Percentiles rank a stretch among this genome's conserved stretches.
phyloP scores from a whole-genome alignment of 2,888 invertebrate genomes.

The Dyspetes luteomarginatus region DNA sequence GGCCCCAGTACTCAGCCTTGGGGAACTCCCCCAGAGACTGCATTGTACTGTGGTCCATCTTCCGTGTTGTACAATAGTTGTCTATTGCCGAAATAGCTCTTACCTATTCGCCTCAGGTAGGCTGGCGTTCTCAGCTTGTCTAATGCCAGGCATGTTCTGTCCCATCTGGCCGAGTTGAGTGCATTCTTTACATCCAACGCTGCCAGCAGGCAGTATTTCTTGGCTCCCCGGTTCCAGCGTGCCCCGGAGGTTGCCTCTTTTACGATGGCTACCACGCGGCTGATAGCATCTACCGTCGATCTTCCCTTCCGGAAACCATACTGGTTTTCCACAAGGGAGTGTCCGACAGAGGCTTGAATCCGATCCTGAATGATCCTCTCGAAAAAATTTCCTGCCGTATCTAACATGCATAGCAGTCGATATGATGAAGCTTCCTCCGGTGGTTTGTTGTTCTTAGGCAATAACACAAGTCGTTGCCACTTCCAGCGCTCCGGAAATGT shows the following conservation, averaged over 20 bases:
- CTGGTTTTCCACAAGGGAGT: conserved; percentile 27
- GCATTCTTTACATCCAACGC: conserved; percentile 30
- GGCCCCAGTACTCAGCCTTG: conserved; percentile 64
- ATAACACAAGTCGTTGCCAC: conserved; percentile 53
- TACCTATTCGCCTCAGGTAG: conserved; percentile 63
- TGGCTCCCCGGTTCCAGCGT: conserved; percentile 53
- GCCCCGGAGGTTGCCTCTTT: conserved; percentile 44
- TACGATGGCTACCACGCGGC: conserved; percentile 17
- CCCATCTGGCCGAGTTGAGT: conserved; percentile 43
- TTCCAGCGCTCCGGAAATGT: conserved; percentile 61
- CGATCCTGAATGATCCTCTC: conserved; percentile 40
- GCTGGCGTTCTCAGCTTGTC: conserved; percentile 1
- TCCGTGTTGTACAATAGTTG: conserved; percentile 57
- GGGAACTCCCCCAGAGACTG: conserved; percentile 59
- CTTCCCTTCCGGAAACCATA: conserved; percentile 48
- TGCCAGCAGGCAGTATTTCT: conserved; percentile 41
- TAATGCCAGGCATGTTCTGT: conserved; percentile 20
- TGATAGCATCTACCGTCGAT: conserved; percentile 54
- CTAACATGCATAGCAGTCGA: conserved; percentile 49
- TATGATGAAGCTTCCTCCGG: conserved; percentile 52
- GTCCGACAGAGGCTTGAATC: conserved; percentile 24
- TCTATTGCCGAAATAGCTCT: conserved; percentile 64
- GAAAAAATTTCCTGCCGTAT: conserved; percentile 54
- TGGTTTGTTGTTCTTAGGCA: conserved; percentile 56
- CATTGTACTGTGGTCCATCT: conserved; percentile 19